Evolutionary conservation across 2,113 vertebrate species (phyloP).

Genomic region (Melanotaenia duboulayi): DNA sequence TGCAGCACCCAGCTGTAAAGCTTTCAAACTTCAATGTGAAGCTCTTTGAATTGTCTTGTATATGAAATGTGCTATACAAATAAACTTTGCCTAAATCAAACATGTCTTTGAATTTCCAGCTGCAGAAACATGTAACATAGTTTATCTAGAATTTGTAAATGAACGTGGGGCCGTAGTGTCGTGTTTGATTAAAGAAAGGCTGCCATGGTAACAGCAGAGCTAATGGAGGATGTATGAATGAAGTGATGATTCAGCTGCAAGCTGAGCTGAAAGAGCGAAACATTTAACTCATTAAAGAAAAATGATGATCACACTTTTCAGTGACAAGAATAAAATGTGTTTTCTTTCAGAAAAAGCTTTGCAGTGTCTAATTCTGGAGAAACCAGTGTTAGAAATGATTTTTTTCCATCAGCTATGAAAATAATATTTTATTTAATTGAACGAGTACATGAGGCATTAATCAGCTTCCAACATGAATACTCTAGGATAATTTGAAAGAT

Average conservation of each 20-base stretch:
- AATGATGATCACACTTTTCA: neutral
- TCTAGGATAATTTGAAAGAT: too few species aligned
- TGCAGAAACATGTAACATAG: neutral
- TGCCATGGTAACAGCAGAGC: slow-evolving; percentile 33
- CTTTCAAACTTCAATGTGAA: too few species aligned
- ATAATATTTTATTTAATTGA: too few species aligned
- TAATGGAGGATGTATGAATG: neutral
- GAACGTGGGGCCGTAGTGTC: neutral
- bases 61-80: too few species aligned
- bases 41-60: too few species aligned
- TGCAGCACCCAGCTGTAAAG: too few species aligned
- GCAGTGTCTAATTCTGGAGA: too few species aligned
- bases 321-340: neutral
- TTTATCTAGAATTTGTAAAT: neutral
- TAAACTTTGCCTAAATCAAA: neutral
- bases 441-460: too few species aligned
- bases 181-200: slow-evolving; percentile 18
- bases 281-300: slow-evolving; percentile 4
- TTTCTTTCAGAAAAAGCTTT: too few species aligned
- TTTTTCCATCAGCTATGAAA: too few species aligned
- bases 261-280: slow-evolving; percentile 4
- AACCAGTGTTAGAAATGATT: too few species aligned
- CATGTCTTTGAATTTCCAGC: neutral
- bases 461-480: too few species aligned
- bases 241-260: slow-evolving; percentile 14